These are phyloP conservation scores for Xenotilapia longispinis DNA, from an alignment of 2,113 vertebrate genomes.

Conservation along the genomic window DNA sequence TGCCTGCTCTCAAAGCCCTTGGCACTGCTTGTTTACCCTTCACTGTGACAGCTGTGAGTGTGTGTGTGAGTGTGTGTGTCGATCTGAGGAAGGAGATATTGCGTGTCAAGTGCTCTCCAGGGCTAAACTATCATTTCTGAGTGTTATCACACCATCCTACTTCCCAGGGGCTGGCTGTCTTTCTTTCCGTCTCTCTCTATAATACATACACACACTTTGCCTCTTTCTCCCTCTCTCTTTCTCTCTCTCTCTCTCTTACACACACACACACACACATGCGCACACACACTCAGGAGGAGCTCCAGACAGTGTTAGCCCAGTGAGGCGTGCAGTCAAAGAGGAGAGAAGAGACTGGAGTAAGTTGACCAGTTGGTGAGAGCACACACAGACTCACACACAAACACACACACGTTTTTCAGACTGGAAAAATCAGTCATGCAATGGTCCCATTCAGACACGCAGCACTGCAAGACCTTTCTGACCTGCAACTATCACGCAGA, in stretches of 20 bases:
- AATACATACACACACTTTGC: neutral
- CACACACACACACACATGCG: neutral
- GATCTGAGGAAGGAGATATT: constrained; percentile 70
- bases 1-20: constrained; percentile 57
- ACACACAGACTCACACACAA: neutral
- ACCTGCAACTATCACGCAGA: neutral
- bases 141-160: constrained; percentile 74
- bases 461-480: constrained; percentile 1
- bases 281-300: constrained; percentile 33
- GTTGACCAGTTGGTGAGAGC: constrained; percentile 22
- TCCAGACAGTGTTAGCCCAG: constrained; percentile 60
- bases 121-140: constrained; percentile 78
- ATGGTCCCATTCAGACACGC: constrained; percentile 18
- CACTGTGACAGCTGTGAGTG: constrained; percentile 64
- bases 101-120: constrained; percentile 78
- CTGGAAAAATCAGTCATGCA: neutral
- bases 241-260: neutral
- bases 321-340: constrained; percentile 48
- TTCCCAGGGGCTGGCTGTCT: constrained; percentile 64
- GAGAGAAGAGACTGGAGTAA: constrained; percentile 35
- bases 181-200: constrained; percentile 34
- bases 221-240: neutral
- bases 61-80: constrained; percentile 38
- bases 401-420: neutral
- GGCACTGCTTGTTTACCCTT: constrained; percentile 72